phyloP scores from a whole-genome alignment of 2,888 invertebrate genomes.

The Xylocampa areola region DNA sequence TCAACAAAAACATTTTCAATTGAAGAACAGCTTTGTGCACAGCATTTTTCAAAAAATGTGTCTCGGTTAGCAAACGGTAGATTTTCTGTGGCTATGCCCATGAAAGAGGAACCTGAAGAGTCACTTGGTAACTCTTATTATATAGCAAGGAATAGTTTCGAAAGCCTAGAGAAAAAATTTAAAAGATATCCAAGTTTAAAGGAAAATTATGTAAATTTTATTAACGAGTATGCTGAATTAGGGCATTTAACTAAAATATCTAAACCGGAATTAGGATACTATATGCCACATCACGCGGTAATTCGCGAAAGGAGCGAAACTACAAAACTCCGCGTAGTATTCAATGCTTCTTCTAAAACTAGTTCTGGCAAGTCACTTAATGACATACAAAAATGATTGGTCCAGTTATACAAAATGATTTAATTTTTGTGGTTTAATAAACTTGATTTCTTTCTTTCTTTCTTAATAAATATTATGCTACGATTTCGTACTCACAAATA shows the following conservation, averaged over 20 bases:
- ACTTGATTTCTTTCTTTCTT: too few species aligned
- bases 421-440: too few species aligned
- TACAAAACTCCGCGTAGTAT: constrained; percentile 19
- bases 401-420: constrained; percentile 12
- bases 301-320: constrained; percentile 21
- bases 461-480: constrained; percentile 7
- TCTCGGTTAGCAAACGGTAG: constrained; percentile 35
- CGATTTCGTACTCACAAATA: constrained; percentile 4
- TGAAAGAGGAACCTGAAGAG: constrained; percentile 31
- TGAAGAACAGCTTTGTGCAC: constrained; percentile 41
- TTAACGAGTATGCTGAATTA: constrained; percentile 5
- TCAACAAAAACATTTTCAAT: too few species aligned
- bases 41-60: constrained; percentile 30
- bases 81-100: constrained; percentile 43
- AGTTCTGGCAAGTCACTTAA: constrained; percentile 17
- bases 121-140: constrained; percentile 7
- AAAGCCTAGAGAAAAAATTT: constrained; percentile 2
- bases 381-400: constrained; percentile 9
- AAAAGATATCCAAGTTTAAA: constrained; percentile 2
- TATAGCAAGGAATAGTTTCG: constrained; percentile 9
- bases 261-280: constrained; percentile 24
- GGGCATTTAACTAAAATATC: constrained; percentile 10
- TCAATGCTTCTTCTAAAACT: constrained; percentile 26
- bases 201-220: neutral
- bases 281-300: constrained; percentile 51